Conservation (phyloP, 2,113 vertebrate species). For the Empidonax alnorum region DNA sequence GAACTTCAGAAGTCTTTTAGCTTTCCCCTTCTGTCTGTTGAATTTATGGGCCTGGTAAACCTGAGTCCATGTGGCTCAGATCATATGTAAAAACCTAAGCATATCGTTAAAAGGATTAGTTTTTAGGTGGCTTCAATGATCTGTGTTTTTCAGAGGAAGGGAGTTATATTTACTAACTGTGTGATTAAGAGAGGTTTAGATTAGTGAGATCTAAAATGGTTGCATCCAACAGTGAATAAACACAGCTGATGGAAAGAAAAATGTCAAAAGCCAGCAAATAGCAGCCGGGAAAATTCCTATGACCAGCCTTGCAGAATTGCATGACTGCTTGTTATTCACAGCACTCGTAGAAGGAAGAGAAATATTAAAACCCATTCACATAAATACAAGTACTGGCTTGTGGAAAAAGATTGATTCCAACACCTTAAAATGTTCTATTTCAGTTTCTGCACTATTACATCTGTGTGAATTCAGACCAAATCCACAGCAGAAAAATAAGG, state of each 20-base stretch:
- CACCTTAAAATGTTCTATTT: not conserved
- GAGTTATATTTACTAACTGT: not conserved
- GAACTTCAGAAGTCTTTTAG: not conserved
- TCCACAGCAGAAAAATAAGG: not conserved
- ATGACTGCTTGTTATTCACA: not conserved
- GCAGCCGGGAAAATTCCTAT: not conserved
- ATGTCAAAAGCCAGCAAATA: not conserved
- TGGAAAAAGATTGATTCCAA: not conserved
- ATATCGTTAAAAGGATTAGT: not conserved
- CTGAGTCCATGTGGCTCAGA: accelerated
- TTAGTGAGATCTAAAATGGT: not conserved
- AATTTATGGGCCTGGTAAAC: not conserved
- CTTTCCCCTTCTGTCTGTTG: not conserved
- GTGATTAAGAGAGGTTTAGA: not conserved
- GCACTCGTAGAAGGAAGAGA: not conserved
- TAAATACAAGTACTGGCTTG: not conserved
- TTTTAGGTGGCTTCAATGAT: not conserved
- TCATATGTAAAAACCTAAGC: not conserved
- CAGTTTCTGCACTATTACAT: not conserved
- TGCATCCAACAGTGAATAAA: not conserved
- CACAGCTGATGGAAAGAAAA: not conserved
- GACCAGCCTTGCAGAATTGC: not conserved
- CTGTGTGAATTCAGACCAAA: not conserved
- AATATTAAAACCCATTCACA: not conserved
- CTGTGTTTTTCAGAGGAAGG: not conserved